Conservation (phyloP, 2,888 invertebrate species). For the Erannis defoliaria region DNA sequence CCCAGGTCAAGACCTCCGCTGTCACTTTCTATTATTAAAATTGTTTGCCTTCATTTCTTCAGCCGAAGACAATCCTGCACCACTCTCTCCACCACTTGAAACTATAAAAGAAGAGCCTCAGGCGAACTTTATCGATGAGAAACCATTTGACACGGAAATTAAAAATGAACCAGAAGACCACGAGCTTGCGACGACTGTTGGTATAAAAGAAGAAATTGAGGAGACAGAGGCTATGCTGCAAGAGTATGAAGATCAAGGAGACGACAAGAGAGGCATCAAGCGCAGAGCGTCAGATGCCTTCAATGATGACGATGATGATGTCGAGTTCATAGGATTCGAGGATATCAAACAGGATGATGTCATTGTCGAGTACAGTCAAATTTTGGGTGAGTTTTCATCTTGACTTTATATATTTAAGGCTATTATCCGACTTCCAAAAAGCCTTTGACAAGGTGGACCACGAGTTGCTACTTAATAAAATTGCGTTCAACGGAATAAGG, state of each 20-base stretch:
- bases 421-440: background rate
- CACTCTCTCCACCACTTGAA: slow-evolving; percentile 6
- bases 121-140: slow-evolving; percentile 16
- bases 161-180: slow-evolving; percentile 28
- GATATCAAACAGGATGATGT: slow-evolving; percentile 55
- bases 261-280: slow-evolving; percentile 64
- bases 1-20: too few species aligned
- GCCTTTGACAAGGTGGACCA: too few species aligned
- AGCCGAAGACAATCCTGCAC: too few species aligned
- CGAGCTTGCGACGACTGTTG: slow-evolving; percentile 1
- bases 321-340: slow-evolving; percentile 76
- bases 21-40: background rate
- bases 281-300: slow-evolving; percentile 75
- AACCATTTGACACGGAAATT: slow-evolving; percentile 10
- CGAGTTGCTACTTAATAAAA: too few species aligned
- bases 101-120: slow-evolving; percentile 18
- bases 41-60: background rate
- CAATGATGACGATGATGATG: slow-evolving; percentile 60
- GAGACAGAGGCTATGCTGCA: slow-evolving; percentile 26
- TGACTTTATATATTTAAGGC: background rate
- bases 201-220: slow-evolving; percentile 29
- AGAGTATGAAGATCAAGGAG: slow-evolving; percentile 36
- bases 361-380: slow-evolving; percentile 57
- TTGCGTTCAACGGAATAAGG: too few species aligned
- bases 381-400: slow-evolving; percentile 65